Conservation (phyloP, 2,888 invertebrate species). For the Drosophila anomelani region DNA sequence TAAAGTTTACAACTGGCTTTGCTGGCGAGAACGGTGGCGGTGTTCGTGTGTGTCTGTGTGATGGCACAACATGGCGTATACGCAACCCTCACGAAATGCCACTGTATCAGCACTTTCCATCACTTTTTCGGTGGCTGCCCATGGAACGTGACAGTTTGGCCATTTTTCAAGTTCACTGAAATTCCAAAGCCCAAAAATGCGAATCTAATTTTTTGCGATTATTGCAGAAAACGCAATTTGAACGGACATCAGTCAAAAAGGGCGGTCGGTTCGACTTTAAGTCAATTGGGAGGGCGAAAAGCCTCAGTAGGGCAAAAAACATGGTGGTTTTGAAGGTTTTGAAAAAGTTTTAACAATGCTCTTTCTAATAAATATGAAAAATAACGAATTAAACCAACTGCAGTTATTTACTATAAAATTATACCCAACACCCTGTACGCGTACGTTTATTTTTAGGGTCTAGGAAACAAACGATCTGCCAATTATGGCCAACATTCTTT, state of each 20-base stretch:
- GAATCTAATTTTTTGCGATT: conserved; percentile 71
- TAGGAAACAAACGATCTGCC: conserved; percentile 57
- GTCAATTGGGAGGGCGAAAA: neutral
- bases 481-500: conserved; percentile 77
- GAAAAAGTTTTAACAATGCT: neutral
- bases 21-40: neutral
- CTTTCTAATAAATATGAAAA: neutral
- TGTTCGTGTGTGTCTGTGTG: conserved; percentile 9
- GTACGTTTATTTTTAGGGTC: conserved; percentile 49
- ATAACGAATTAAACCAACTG: neutral
- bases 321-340: too few species aligned
- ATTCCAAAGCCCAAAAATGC: conserved; percentile 33
- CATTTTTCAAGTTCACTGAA: conserved; percentile 65
- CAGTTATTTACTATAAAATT: too few species aligned
- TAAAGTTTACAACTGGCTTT: conserved; percentile 33
- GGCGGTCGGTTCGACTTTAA: neutral
- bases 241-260: conserved; percentile 61
- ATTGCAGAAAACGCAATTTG: conserved; percentile 62
- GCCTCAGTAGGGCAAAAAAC: neutral
- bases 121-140: conserved; percentile 40
- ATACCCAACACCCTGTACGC: conserved; percentile 27
- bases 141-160: conserved; percentile 70
- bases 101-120: conserved; percentile 54
- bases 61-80: conserved; percentile 56
- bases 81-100: conserved; percentile 50